phyloP scores from a whole-genome alignment of 2,888 invertebrate genomes.

The Limenitis camilla region DNA sequence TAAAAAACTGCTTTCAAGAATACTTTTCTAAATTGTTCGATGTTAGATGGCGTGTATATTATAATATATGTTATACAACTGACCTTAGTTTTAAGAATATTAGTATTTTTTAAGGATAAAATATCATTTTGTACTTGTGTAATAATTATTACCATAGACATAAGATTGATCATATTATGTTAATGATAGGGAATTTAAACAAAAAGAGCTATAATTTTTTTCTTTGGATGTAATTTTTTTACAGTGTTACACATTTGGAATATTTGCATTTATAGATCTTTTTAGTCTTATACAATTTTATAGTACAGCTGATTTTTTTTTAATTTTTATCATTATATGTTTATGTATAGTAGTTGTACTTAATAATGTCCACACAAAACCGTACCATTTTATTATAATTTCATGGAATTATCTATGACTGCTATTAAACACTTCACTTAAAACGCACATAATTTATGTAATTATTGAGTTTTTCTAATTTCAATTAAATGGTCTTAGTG shows the following conservation, averaged over 20 bases:
- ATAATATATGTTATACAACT: constrained; percentile 64
- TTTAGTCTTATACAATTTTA: constrained; percentile 66
- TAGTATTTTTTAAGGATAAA: constrained; percentile 63
- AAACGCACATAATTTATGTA: constrained; percentile 70
- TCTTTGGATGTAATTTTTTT: constrained; percentile 70
- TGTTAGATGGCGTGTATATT: constrained; percentile 49
- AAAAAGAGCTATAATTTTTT: constrained; percentile 64
- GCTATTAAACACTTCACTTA: constrained; percentile 47
- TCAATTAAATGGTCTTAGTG: constrained; percentile 68
- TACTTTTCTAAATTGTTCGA: constrained; percentile 34
- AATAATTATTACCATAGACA: constrained; percentile 63
- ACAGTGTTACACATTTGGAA: constrained; percentile 67
- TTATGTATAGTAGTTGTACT: constrained; percentile 53
- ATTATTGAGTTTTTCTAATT: constrained; percentile 65
- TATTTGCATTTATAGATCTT: constrained; percentile 73
- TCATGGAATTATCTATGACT: constrained; percentile 40
- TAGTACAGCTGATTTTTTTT: constrained; percentile 41
- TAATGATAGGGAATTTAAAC: constrained; percentile 63
- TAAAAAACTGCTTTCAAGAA: constrained; percentile 24
- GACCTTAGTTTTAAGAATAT: constrained; percentile 68
- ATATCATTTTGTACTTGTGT: constrained; percentile 75
- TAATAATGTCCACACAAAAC: constrained; percentile 56
- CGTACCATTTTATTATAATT: constrained; percentile 52
- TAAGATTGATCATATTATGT: constrained; percentile 71
- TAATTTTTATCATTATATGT: constrained; percentile 35